Conservation (phyloP, 2,888 invertebrate genomes). For the Ectemnius cavifrons region DNA sequence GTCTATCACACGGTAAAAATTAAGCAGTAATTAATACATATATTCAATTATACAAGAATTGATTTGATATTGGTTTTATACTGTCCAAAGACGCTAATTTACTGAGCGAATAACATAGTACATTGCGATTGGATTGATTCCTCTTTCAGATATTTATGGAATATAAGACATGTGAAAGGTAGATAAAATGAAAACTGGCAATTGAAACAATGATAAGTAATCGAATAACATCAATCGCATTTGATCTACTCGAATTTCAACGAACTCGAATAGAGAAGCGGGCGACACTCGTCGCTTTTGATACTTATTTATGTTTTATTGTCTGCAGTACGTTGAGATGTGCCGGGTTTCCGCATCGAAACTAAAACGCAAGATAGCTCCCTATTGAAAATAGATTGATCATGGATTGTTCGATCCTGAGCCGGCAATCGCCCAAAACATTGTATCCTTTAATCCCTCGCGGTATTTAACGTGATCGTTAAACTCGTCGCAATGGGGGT, state of each 20-base stretch:
- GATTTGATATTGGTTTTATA: too few species aligned
- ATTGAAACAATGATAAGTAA: not conserved
- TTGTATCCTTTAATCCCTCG: slow-evolving; percentile 32
- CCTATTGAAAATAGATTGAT: slow-evolving; percentile 14
- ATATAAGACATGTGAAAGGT: too few species aligned
- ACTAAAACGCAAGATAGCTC: slow-evolving; percentile 20
- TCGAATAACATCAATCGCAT: slow-evolving; percentile 5
- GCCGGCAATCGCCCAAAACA: slow-evolving; percentile 18
- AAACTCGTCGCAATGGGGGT: slow-evolving; percentile 29
- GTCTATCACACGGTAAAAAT: too few species aligned
- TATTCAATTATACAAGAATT: too few species aligned
- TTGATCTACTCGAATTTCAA: slow-evolving; percentile 1
- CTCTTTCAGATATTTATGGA: too few species aligned
- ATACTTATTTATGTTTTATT: slow-evolving; percentile 69
- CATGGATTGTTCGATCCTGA: slow-evolving; percentile 17
- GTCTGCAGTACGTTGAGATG: slow-evolving; percentile 66
- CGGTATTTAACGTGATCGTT: slow-evolving; percentile 25
- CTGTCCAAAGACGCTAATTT: too few species aligned
- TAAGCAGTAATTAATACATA: too few species aligned
- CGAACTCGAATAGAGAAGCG: slow-evolving; percentile 36
- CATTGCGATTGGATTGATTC: too few species aligned
- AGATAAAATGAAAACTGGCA: too few species aligned
- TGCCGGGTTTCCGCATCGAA: slow-evolving; percentile 31
- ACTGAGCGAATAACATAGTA: too few species aligned
- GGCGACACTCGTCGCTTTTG: slow-evolving; percentile 58